Evolutionary conservation across 2,113 vertebrate species (phyloP), one percentile per base, ranked within the genome.

Genomic region (Nothoprocta perdicaria): DNA sequence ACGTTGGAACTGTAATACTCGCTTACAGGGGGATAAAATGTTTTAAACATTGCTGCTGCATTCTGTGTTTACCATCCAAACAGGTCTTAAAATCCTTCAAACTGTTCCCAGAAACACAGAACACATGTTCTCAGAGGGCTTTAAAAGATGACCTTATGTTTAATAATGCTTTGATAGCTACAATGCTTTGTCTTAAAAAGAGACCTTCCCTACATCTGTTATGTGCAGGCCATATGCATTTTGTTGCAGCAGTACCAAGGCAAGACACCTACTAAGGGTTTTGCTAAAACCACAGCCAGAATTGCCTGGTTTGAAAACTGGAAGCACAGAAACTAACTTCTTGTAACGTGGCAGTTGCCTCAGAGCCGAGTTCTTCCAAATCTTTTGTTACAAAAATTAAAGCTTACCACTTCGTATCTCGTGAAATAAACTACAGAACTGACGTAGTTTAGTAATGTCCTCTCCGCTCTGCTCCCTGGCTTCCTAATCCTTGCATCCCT

Each of bases 31-130:
- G 73, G 35, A 89, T 93, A 95, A 95, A 80, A 76, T 80, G 23
- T 89, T 95, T 89, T 90, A 79, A 91, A 88, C 21, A 26, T 84
- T 4, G 2, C 87, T 65, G 21, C 79, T 79, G 48, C 65, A 65
- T 74, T 95, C 84, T 93, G 80, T 83, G 76, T 95, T 92, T 89
- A 90, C 83, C 83, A 69, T 90, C 61, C 86, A 94, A 88, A 84
- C 93, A 92, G 92, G 84, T 95, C 86, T 94, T 96, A 85, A 96
- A 95, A 79, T 58, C 1, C 31, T 87, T 92, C 91, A 78, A 91
- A 92, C 48, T 41, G 61, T 79, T 96, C 83, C 85, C 94, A 95
- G 89, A 92, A 92, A 96, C 69, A 86, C 16, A 57, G 82, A 95
- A 92, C 94, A 94, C 16, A 88, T 95, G 95, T 91, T 95, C 76